Conservation (phyloP, 2,113 vertebrate genomes). For the Austrofundulus limnaeus region DNA sequence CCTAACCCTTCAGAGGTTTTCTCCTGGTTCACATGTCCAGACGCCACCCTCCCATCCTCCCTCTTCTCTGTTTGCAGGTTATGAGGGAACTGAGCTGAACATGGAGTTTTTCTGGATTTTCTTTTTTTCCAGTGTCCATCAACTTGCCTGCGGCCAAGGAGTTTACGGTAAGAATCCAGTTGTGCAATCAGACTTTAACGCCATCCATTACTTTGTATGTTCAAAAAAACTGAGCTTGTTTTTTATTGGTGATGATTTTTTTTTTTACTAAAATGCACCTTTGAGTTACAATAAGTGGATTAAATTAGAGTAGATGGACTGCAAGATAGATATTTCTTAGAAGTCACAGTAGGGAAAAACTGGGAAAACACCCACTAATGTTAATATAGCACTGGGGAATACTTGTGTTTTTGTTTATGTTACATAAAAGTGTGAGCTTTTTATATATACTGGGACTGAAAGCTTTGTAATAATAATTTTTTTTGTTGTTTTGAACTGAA, state of each 20-base stretch:
- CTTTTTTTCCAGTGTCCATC: conserved; percentile 77
- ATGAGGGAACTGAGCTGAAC: conserved; percentile 81
- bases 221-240: conserved; percentile 14
- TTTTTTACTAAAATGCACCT: too few relatives aligned
- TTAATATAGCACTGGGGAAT: conserved; percentile 18
- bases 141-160: conserved; percentile 75
- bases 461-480: too few relatives aligned
- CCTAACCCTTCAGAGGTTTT: conserved; percentile 31
- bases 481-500: not conserved
- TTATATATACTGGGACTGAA: too few relatives aligned
- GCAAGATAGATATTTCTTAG: conserved; percentile 50
- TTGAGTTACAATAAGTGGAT: conserved; percentile 23
- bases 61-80: conserved; percentile 63
- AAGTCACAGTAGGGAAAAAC: conserved; percentile 31
- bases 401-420: not conserved
- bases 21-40: conserved; percentile 9
- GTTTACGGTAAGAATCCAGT: conserved; percentile 80
- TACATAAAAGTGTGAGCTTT: too few relatives aligned
- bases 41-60: not conserved
- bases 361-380: conserved; percentile 52
- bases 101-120: conserved; percentile 85
- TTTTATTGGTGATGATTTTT: conserved; percentile 24
- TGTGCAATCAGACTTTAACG: conserved; percentile 8
- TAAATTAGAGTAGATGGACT: conserved; percentile 37
- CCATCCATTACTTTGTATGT: conserved; percentile 32